Base-by-base conservation (phyloP, 1,140 invertebrate genomes). In the Heliconius nattereri region DNA sequence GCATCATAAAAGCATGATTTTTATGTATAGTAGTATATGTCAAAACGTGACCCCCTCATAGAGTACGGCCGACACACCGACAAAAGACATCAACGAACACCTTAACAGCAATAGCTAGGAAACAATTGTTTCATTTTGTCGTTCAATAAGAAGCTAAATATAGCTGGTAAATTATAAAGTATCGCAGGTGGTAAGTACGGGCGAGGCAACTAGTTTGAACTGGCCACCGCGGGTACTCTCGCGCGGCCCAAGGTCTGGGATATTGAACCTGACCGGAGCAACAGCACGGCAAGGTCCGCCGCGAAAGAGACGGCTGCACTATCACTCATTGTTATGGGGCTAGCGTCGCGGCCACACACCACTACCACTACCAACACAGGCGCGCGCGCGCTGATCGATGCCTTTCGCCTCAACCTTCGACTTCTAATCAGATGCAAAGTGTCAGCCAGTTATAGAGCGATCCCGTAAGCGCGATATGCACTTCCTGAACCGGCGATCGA, bases 251-350 rank as follows among this genome's bases (percentile, higher is more conserved):
- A 93, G 91, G 91, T 91, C 91, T 93, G 92, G 92, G 91, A 92
- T 94, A 92, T 94, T 94, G 91, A 94, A 94, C 91, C 88, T 93
- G 87, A 84, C 86, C 87, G 90, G 89, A 87, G 87, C 90, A 90
- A 90, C 89, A 90, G 87, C 89, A 91, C 89, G 82, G 79, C 90
- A 89, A 89, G 88, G 88, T 87, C 86, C 86, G 88, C 86, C 88
- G 90, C 86, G 91, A 92, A 87, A 91, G 91, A 87, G 90, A 92
- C 88, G 90, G 90, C 89, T 89, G 87, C 87, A 91, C 91, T 92
- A 92, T 93, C 90, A 92, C 92, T 92, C 89, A 92, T 94, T 91
- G 92, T 91, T 92, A 92, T 92, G 91, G 90, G 85, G 83, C 87
- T 89, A 88, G 89, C 88, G 91, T 92, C 90, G 89, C 90, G 90